These are phyloP conservation scores for Chloroceryle amazona DNA, from an alignment of 2,797 vertebrate genomes.

Conservation along the genomic window DNA sequence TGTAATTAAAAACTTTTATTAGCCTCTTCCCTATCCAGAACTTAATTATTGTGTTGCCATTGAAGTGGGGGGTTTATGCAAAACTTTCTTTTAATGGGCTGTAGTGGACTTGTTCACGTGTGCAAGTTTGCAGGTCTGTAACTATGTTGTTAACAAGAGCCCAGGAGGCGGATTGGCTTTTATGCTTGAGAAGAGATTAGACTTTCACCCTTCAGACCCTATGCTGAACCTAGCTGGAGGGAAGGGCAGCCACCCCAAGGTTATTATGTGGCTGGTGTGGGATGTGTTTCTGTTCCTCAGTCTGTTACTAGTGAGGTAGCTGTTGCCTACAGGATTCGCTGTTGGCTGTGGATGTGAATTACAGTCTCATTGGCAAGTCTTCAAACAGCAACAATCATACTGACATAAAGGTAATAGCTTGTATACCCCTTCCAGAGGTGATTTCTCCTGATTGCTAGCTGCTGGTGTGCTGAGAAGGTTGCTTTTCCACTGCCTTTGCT, in stretches of 20 bases:
- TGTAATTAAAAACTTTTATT: background rate
- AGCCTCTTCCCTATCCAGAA: background rate
- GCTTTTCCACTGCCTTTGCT: background rate
- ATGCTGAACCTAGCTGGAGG: background rate
- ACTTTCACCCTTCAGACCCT: conserved; percentile 9
- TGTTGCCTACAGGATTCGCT: background rate
- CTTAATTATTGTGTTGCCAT: background rate
- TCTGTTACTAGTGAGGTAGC: background rate
- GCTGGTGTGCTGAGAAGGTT: background rate
- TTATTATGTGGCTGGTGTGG: background rate
- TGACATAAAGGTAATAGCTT: conserved; percentile 8
- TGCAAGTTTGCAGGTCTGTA: background rate
- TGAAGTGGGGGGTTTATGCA: background rate
- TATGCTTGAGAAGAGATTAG: conserved; percentile 15
- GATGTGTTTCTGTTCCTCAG: background rate
- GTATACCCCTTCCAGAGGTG: background rate
- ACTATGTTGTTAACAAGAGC: background rate
- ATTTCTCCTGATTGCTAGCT: background rate
- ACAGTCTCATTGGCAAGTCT: background rate
- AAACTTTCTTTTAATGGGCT: conserved; percentile 2
- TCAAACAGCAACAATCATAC: background rate
- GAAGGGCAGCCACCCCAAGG: background rate
- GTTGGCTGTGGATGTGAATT: background rate
- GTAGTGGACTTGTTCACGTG: background rate
- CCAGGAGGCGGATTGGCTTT: background rate